Evolutionary conservation across 2,113 vertebrate genomes (phyloP).

Genomic region (Pseudopipra pipra): DNA sequence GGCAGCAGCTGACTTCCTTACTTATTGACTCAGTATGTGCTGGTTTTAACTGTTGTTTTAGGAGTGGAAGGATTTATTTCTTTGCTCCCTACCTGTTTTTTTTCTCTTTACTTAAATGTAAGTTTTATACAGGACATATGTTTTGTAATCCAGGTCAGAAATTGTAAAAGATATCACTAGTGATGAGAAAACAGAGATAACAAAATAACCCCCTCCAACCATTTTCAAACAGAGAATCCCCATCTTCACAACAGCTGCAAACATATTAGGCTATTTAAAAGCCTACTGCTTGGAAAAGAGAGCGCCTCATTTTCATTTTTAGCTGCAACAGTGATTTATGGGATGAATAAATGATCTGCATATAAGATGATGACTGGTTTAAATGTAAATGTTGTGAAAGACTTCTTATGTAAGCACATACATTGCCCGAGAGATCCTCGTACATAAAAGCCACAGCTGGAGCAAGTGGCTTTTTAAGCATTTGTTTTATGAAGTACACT

Average conservation of each 20-base stretch:
- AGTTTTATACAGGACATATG: background rate
- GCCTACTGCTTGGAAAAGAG: background rate
- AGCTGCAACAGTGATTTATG: constrained; percentile 48
- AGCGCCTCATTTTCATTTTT: constrained; percentile 35
- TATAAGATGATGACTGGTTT: constrained; percentile 54
- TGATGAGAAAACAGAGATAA: background rate
- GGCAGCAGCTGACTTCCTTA: background rate
- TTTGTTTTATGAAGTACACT: constrained; percentile 47
- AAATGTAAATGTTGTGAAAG: constrained; percentile 55
- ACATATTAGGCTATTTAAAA: background rate
- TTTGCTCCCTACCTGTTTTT: background rate
- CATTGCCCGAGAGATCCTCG: background rate
- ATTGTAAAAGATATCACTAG: background rate
- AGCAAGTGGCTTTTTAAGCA: constrained; percentile 23
- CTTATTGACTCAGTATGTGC: background rate
- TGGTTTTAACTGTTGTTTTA: background rate
- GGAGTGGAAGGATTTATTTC: background rate
- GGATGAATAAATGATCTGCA: constrained; percentile 56
- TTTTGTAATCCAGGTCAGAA: background rate
- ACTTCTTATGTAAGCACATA: constrained; percentile 38
- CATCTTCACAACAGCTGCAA: background rate
- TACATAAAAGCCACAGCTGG: constrained; percentile 50
- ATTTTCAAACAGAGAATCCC: background rate
- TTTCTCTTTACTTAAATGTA: background rate
- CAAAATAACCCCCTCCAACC: background rate